Evolutionary conservation across 2,888 invertebrate species (phyloP).

Genomic region (Andrena marginata): DNA sequence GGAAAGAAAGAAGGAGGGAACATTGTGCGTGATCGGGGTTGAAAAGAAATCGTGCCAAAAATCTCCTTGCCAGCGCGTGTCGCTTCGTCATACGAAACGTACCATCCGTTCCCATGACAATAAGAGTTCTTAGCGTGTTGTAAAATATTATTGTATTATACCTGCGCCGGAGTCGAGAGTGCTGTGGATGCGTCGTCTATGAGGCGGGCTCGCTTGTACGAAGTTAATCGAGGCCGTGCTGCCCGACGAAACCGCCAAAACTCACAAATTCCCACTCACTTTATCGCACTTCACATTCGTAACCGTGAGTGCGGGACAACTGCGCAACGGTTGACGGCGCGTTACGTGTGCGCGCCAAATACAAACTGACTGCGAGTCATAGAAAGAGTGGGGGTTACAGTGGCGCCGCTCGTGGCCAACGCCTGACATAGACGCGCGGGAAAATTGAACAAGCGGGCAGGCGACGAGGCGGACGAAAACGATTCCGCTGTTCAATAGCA

Average conservation of each 20-base stretch:
- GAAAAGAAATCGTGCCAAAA: slow-evolving; percentile 62
- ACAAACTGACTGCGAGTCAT: background rate
- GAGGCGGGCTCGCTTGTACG: slow-evolving; percentile 18
- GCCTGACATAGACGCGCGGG: background rate
- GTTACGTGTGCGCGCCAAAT: slow-evolving; percentile 4
- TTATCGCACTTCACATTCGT: background rate
- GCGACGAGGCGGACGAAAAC: background rate
- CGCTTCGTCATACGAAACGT: slow-evolving; percentile 69
- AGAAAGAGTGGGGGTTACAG: background rate
- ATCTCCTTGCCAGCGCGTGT: slow-evolving; percentile 67
- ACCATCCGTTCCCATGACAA: slow-evolving; percentile 83
- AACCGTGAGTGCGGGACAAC: background rate
- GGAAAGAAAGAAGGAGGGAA: slow-evolving; percentile 42
- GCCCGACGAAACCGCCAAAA: background rate
- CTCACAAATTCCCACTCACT: too few species aligned
- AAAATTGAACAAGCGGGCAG: background rate
- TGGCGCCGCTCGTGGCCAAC: background rate
- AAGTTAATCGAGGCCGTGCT: slow-evolving; percentile 52
- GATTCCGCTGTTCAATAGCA: slow-evolving; percentile 5
- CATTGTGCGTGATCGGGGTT: slow-evolving; percentile 60
- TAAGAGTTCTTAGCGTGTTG: slow-evolving; percentile 80
- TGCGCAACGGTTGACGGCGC: background rate
- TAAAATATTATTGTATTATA: slow-evolving; percentile 82
- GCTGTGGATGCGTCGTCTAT: slow-evolving; percentile 17
- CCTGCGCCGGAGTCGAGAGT: slow-evolving; percentile 25